Conservation (phyloP, 2,888 invertebrate species). For the Conops quadrifasciatus region DNA sequence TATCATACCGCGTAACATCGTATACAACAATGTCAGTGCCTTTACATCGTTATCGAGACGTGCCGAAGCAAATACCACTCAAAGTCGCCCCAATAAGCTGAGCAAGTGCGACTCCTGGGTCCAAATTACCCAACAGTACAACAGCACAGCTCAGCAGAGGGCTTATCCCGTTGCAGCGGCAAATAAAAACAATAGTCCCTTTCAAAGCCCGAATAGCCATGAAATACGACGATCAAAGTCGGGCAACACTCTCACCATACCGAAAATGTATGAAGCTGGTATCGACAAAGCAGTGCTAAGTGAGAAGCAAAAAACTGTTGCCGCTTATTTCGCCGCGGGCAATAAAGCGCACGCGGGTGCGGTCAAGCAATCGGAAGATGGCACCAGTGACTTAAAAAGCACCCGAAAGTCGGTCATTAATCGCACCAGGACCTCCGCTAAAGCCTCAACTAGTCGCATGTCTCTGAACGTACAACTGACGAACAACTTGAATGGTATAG, state of each 20-base stretch:
- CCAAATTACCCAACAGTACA: constrained; percentile 69
- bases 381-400: constrained; percentile 42
- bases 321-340: constrained; percentile 74
- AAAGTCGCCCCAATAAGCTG: constrained; percentile 57
- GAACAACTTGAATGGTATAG: constrained; percentile 41
- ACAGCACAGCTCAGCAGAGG: constrained; percentile 40
- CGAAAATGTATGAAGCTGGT: constrained; percentile 84
- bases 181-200: constrained; percentile 55
- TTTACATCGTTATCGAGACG: constrained; percentile 60
- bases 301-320: constrained; percentile 78
- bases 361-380: constrained; percentile 23
- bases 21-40: constrained; percentile 61
- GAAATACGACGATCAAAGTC: constrained; percentile 72
- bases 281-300: constrained; percentile 73
- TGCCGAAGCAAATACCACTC: constrained; percentile 45
- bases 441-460: constrained; percentile 65
- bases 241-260: constrained; percentile 76
- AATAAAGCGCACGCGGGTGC: constrained; percentile 61
- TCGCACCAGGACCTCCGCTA: constrained; percentile 67
- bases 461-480: constrained; percentile 52
- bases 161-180: background rate
- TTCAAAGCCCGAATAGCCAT: constrained; percentile 38
- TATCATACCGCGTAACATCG: constrained; percentile 61
- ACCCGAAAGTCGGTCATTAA: constrained; percentile 61
- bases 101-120: constrained; percentile 85